Conservation (phyloP, 2,797 vertebrate genomes). For the Chiropotes sagulatus region DNA sequence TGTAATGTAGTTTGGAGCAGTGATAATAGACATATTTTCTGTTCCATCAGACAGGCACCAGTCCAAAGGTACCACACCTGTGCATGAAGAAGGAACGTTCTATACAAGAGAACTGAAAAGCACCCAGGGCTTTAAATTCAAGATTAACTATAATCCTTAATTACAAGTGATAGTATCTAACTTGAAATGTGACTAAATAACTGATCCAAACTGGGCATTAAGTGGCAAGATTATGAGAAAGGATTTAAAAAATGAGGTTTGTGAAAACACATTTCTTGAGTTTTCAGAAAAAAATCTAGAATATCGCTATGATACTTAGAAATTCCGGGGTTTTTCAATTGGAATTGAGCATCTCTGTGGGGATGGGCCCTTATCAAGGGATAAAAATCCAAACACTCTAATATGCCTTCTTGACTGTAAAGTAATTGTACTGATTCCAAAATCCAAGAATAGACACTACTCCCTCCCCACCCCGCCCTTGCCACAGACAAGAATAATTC, state of each 20-base stretch:
- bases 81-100: not conserved
- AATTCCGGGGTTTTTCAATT: not conserved
- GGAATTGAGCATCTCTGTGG: not conserved
- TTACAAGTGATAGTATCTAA: not conserved
- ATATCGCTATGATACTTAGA: not conserved
- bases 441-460: not conserved
- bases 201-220: not conserved
- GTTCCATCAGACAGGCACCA: not conserved
- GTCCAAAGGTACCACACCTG: not conserved
- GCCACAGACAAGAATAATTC: not conserved
- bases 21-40: not conserved
- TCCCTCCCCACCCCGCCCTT: not conserved
- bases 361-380: not conserved
- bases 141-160: not conserved
- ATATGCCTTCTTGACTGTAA: not conserved
- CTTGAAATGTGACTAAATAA: slow-evolving; percentile 9
- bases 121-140: not conserved
- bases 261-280: not conserved
- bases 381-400: not conserved
- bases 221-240: not conserved
- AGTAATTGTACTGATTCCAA: slow-evolving; percentile 1
- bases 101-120: not conserved
- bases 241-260: not conserved
- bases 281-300: not conserved
- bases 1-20: not conserved